phyloP scores from a whole-genome alignment of 2,888 invertebrate genomes.

The Sesia bembeciformis region DNA sequence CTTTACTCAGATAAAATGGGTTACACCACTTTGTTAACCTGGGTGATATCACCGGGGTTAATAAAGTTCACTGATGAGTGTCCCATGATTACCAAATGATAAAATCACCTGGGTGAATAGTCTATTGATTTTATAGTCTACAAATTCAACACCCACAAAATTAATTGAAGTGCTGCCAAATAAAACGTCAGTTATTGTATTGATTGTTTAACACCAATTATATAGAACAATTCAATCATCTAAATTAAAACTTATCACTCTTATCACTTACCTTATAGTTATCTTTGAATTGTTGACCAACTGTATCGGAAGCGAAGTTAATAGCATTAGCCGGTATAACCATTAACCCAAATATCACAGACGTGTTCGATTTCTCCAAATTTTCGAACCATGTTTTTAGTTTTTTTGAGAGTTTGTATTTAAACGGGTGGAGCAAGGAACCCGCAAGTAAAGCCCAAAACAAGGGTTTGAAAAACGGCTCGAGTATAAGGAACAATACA shows the following conservation, averaged over 20 bases:
- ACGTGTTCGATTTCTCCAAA: constrained; percentile 78
- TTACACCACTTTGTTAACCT: no score
- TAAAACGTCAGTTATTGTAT: no score
- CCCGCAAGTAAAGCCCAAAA: constrained; percentile 97
- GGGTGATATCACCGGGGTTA: no score
- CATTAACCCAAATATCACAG: constrained; percentile 74
- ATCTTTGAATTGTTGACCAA: constrained; percentile 81
- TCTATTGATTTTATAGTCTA: no score
- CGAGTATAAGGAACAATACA: constrained; percentile 88
- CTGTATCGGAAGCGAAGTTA: constrained; percentile 82
- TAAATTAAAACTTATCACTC: neutral
- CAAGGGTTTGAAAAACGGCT: constrained; percentile 94
- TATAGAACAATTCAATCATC: no score
- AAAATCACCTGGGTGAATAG: no score
- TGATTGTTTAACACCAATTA: no score
- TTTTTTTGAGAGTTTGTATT: constrained; percentile 83
- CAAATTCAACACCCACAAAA: no score
- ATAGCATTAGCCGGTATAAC: constrained; percentile 84
- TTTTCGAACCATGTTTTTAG: constrained; percentile 86
- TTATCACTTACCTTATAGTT: constrained; percentile 69
- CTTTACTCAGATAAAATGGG: no score
- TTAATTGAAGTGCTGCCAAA: no score
- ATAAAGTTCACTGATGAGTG: no score
- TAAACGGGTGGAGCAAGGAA: constrained; percentile 97
- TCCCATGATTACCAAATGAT: no score